phyloP scores from a whole-genome alignment of 2,797 vertebrate genomes.

The Paratrypauchen microcephalus region DNA sequence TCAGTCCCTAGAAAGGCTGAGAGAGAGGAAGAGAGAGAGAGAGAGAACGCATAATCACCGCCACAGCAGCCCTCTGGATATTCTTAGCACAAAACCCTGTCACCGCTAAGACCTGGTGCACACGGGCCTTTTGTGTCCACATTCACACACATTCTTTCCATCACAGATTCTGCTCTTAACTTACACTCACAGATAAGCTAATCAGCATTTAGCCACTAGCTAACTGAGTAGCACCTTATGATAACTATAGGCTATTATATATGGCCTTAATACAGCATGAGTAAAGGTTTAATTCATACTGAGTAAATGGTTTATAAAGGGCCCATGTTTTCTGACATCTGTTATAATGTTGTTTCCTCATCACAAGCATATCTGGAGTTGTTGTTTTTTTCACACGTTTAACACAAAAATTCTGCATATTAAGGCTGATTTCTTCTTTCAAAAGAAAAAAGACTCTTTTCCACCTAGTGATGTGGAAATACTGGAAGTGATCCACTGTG shows the following conservation, averaged over 20 bases:
- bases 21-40: background rate
- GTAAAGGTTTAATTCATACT: too few species aligned
- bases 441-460: too few species aligned
- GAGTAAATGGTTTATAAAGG: too few species aligned
- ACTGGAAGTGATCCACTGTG: too few species aligned
- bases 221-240: background rate
- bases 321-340: too few species aligned
- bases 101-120: slow-evolving; percentile 59
- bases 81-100: slow-evolving; percentile 73
- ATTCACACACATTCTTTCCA: slow-evolving; percentile 75
- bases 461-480: too few species aligned
- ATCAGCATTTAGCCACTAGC: background rate
- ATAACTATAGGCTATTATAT: background rate
- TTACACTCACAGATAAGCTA: slow-evolving; percentile 42
- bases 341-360: too few species aligned
- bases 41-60: slow-evolving; percentile 30
- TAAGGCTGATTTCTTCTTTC: too few species aligned
- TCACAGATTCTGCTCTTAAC: slow-evolving; percentile 58
- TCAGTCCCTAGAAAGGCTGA: slow-evolving; percentile 31
- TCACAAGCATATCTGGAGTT: too few species aligned
- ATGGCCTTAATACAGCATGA: too few species aligned
- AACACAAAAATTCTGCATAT: too few species aligned
- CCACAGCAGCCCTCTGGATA: slow-evolving; percentile 47
- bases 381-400: too few species aligned
- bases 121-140: slow-evolving; percentile 61